These are phyloP conservation scores for Xestia xanthographa DNA, from an alignment of 2,888 invertebrate genomes.

Conservation along the genomic window DNA sequence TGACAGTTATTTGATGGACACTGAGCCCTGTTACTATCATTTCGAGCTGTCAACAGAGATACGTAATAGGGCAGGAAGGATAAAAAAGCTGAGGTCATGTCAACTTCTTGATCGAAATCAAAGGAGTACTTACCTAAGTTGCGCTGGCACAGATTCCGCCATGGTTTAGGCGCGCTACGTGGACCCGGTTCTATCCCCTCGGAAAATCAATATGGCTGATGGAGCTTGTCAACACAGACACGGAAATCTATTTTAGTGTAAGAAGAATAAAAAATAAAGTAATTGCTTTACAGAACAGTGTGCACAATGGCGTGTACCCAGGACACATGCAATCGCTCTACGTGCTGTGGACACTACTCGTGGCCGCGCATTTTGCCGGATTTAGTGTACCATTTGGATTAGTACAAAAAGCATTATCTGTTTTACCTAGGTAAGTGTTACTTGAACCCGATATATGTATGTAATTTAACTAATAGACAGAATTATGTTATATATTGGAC, in stretches of 20 bases:
- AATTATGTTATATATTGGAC: not conserved
- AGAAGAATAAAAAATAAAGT: not conserved
- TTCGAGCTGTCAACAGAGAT: no score
- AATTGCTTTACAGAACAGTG: conserved; percentile 94
- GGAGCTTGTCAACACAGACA: not conserved
- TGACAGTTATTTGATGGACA: no score
- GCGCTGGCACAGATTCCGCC: not conserved
- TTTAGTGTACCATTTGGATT: conserved; percentile 95
- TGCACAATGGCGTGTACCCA: conserved; percentile 98
- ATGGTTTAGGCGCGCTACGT: not conserved
- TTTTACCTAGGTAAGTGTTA: conserved; percentile 93
- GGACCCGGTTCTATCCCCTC: not conserved
- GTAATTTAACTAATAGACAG: not conserved
- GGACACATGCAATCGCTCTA: conserved; percentile 97
- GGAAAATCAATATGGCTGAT: not conserved
- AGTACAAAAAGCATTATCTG: conserved; percentile 93
- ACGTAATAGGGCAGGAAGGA: no score
- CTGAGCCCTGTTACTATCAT: no score
- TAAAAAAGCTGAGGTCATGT: not conserved
- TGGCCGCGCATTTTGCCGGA: conserved; percentile 95
- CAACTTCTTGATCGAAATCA: not conserved
- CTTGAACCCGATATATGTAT: not conserved
- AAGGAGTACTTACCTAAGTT: not conserved
- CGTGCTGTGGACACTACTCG: conserved; percentile 94
- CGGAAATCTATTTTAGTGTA: not conserved